Base-by-base conservation (phyloP, 1,140 invertebrate genomes). In the Patella vulgata region DNA sequence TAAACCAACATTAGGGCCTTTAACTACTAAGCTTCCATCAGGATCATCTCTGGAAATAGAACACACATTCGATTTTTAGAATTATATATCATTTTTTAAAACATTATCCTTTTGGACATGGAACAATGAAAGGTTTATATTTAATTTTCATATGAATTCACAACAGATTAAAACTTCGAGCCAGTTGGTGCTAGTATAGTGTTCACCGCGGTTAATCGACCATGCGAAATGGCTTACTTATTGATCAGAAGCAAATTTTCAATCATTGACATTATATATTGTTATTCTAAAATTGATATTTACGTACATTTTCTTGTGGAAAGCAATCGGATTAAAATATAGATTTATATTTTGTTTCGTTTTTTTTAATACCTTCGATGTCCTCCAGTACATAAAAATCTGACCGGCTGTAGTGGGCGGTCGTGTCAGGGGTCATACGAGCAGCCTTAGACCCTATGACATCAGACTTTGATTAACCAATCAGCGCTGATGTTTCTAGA, bases 21-120 rank as follows among this genome's bases (percentile, higher is more conserved):
- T 71, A n/a, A 88, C 74, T 3, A 86, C 79, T 50, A 87, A 79
- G 0, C 86, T 86, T 28, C 86, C 81, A 21, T 77, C 60, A 71
- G 76, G 68, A 59, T 81, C 78, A 48, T 75, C 62, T 25, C 80
- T 82, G 57, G 44, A 73, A 70, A 27, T 23, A 54, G 33, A 59
- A 50, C 39, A 44, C 8, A 59, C 8, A 14, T 30, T 30, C 14
- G 42, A 17, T 25, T 14, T n/a, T 2, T 12, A n/a, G 3, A 50
- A 47, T 53, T n/a, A 9, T 23, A 4, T 43, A n/a, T 59, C 19
- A 9, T 42, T 30, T 14, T 42, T 44, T 12, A 27, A 25, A 21
- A 21, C 11, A 2, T 25, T 43, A 58, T 17, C 17, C 5, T 3
- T 58, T 36, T 31, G 27, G 2, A 27, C 17, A 30, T 25, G n/a